Evolutionary conservation across 2,113 vertebrate species (phyloP).

Genomic region (Prionailurus viverrinus): DNA sequence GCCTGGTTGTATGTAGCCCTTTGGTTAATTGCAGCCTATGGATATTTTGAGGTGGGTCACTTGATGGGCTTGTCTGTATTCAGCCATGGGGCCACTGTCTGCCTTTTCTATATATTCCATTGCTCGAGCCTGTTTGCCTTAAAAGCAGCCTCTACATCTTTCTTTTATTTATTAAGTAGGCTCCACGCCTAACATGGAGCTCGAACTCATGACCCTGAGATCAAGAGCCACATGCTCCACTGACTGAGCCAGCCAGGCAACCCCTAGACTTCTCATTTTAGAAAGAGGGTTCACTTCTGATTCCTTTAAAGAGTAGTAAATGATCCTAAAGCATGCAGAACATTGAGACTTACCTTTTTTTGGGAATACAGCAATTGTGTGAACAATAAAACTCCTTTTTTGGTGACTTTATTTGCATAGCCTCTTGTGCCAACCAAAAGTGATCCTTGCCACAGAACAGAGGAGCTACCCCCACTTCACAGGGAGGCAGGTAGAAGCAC

Average conservation of each 20-base stretch:
- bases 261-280: not conserved
- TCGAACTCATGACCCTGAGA: not conserved
- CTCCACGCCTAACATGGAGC: not conserved
- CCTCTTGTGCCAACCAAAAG: not conserved
- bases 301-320: conserved; percentile 20
- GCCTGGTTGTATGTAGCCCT: not conserved
- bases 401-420: not conserved
- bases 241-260: not conserved
- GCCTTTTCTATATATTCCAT: not conserved
- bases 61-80: not conserved
- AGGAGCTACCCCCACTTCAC: not conserved
- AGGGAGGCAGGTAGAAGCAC: not conserved
- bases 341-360: not conserved
- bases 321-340: not conserved
- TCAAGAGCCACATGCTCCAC: not conserved
- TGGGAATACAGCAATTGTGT: not conserved
- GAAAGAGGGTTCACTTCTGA: not conserved
- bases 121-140: not conserved
- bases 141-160: not conserved
- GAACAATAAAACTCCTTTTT: not conserved
- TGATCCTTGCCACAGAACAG: not conserved
- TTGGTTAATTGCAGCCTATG: not conserved
- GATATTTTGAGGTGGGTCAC: not conserved
- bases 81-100: not conserved
- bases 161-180: not conserved